Percentiles rank a stretch among this genome's conserved stretches.
Conservation (phyloP, 2,888 invertebrate species). For the Crocallis elinguaria region DNA sequence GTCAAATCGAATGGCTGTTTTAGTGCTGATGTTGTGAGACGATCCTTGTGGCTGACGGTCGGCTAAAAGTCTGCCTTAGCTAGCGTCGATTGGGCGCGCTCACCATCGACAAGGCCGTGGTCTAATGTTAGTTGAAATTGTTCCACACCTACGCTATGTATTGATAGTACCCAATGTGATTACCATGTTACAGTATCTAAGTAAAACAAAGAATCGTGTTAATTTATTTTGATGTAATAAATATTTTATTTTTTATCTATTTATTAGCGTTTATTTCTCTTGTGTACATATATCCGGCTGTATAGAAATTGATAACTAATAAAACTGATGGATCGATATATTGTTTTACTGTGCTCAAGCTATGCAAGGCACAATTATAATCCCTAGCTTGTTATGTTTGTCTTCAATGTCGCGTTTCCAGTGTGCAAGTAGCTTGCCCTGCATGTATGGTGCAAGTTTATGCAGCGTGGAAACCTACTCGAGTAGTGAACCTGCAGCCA, state of each 20-base stretch:
- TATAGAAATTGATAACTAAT: slow-evolving; percentile 34
- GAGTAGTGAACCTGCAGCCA: too few relatives aligned
- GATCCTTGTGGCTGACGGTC: too few relatives aligned
- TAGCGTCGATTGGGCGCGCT: slow-evolving; percentile 34
- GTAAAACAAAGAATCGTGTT: slow-evolving; percentile 50
- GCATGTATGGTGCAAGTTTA: too few relatives aligned
- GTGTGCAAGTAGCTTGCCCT: too few relatives aligned
- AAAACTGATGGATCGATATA: slow-evolving; percentile 42
- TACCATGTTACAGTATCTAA: slow-evolving; percentile 55
- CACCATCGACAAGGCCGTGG: slow-evolving; percentile 34
- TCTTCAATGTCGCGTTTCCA: too few relatives aligned
- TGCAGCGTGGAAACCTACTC: too few relatives aligned
- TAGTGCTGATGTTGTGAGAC: too few relatives aligned
- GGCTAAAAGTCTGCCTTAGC: background rate
- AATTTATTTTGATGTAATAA: slow-evolving; percentile 65
- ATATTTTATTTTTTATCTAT: slow-evolving; percentile 55
- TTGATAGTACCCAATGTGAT: slow-evolving; percentile 52
- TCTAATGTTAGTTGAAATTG: slow-evolving; percentile 43
- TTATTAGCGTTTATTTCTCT: slow-evolving; percentile 40
- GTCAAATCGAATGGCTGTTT: too few relatives aligned
- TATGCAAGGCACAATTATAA: too few relatives aligned
- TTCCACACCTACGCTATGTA: slow-evolving; percentile 49
- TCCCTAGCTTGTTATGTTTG: too few relatives aligned
- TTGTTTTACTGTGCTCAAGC: slow-evolving; percentile 23
- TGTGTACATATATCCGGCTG: slow-evolving; percentile 40